These are phyloP conservation scores for Champsocephalus gunnari DNA, from an alignment of 2,797 vertebrate genomes.

Conservation along the genomic window DNA sequence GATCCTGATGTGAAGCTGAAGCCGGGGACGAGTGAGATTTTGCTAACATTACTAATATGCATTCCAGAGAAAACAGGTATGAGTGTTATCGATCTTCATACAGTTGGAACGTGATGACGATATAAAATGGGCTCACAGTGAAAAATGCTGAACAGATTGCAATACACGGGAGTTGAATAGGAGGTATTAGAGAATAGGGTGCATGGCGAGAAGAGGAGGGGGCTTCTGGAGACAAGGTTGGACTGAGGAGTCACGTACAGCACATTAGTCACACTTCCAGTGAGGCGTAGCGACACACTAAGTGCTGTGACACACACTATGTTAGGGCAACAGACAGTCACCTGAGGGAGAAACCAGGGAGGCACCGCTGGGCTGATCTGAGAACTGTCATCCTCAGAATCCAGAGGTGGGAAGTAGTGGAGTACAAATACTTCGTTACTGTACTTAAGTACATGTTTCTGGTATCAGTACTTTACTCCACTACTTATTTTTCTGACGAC, in stretches of 20 bases:
- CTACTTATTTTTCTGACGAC: too few relatives aligned
- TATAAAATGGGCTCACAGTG: background rate
- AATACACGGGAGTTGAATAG: background rate
- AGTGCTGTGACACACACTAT: constrained; percentile 46
- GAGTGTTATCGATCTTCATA: constrained; percentile 1
- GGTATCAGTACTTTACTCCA: too few relatives aligned
- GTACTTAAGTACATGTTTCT: too few relatives aligned
- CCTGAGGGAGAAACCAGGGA: constrained; percentile 29
- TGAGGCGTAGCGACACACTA: constrained; percentile 54
- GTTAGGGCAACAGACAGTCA: constrained; percentile 42
- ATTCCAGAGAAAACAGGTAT: background rate
- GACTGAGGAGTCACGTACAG: constrained; percentile 50
- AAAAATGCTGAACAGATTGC: constrained; percentile 7
- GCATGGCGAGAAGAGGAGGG: constrained; percentile 1
- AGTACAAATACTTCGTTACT: too few relatives aligned
- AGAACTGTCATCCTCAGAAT: background rate
- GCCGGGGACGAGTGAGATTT: too few relatives aligned
- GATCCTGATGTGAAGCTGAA: too few relatives aligned
- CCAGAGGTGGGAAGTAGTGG: too few relatives aligned
- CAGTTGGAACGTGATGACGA: background rate
- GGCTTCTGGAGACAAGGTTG: constrained; percentile 15
- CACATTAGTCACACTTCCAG: constrained; percentile 64
- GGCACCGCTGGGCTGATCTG: background rate
- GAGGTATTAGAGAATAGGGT: constrained; percentile 15
- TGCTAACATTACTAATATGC: background rate